phyloP scores from a whole-genome alignment of 92 coral and sea anemone genomes.

The Zoanthus gigantus region DNA sequence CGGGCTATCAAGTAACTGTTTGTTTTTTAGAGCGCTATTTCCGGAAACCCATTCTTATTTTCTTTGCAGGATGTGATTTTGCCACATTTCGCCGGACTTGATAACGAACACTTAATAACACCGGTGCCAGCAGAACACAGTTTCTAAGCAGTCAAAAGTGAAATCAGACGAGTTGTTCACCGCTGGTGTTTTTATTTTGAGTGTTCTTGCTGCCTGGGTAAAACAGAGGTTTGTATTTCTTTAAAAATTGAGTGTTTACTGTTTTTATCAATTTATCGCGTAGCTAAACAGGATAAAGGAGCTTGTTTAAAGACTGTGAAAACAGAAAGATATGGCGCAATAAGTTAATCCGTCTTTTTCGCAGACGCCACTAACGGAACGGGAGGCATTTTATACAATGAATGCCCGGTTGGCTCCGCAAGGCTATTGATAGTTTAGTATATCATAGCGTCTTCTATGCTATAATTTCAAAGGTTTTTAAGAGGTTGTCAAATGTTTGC shows the following conservation, averaged over 20 bases:
- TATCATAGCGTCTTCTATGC: neutral
- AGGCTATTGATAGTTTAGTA: neutral
- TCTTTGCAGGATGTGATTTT: conserved; percentile 18
- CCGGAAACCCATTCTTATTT: conserved; percentile 56
- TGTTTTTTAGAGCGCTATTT: conserved; percentile 55
- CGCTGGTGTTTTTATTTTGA: neutral
- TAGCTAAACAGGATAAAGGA: conserved; percentile 22
- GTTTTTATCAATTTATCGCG: conserved; percentile 10
- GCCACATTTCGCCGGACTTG: conserved; percentile 6
- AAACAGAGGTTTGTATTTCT: conserved; percentile 8
- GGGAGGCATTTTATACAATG: neutral
- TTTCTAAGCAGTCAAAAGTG: neutral
- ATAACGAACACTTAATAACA: neutral
- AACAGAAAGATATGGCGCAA: neutral
- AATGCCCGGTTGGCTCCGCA: neutral
- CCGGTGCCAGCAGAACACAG: neutral
- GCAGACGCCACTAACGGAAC: conserved; percentile 10
- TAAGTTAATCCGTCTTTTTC: conserved; percentile 1
- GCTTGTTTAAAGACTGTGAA: conserved; percentile 24
- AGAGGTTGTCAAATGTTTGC: neutral
- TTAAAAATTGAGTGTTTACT: conserved; percentile 14
- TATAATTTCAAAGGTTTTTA: neutral
- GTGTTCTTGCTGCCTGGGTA: neutral
- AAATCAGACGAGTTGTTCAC: neutral
- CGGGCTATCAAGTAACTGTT: conserved; percentile 46